phyloP scores from a whole-genome alignment of 2,888 invertebrate genomes.

The Imbricaverruca yamaguchii region DNA sequence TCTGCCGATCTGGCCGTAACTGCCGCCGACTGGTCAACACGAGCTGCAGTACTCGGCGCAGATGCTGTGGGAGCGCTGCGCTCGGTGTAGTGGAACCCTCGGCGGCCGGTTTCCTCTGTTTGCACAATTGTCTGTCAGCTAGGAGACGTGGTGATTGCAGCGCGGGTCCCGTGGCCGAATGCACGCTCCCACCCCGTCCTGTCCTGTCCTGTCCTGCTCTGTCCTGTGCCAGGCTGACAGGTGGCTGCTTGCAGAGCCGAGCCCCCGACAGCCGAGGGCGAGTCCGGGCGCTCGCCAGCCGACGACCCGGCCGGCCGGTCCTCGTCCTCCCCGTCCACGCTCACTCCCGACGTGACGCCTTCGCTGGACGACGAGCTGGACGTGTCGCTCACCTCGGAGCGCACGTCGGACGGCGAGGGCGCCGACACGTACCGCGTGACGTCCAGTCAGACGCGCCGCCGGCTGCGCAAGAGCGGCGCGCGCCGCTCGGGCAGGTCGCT shows the following conservation, averaged over 20 bases:
- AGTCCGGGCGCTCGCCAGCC: background rate
- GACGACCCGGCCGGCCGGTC: too few relatives aligned
- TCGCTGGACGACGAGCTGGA: constrained; percentile 13
- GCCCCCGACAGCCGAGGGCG: background rate
- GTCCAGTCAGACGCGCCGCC: background rate
- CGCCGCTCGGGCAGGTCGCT: background rate
- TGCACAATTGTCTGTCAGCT: too few relatives aligned
- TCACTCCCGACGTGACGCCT: background rate
- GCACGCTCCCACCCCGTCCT: background rate
- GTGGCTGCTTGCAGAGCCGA: background rate
- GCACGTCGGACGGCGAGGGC: constrained; percentile 16
- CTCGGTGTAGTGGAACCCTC: too few relatives aligned
- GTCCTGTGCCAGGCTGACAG: background rate
- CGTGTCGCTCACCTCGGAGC: constrained; percentile 3
- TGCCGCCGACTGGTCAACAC: too few relatives aligned
- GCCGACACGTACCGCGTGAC: constrained; percentile 18
- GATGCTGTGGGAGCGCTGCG: too few relatives aligned
- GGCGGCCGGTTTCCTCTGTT: too few relatives aligned
- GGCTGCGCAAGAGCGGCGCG: constrained; percentile 9
- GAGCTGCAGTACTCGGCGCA: too few relatives aligned
- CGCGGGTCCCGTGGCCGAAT: too few relatives aligned
- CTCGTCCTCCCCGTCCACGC: background rate
- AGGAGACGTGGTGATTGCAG: too few relatives aligned
- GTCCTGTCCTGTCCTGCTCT: background rate
- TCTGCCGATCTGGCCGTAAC: too few relatives aligned